These are phyloP conservation scores for Gallinago media DNA, from an alignment of 2,113 vertebrate species.

Conservation along the genomic window DNA sequence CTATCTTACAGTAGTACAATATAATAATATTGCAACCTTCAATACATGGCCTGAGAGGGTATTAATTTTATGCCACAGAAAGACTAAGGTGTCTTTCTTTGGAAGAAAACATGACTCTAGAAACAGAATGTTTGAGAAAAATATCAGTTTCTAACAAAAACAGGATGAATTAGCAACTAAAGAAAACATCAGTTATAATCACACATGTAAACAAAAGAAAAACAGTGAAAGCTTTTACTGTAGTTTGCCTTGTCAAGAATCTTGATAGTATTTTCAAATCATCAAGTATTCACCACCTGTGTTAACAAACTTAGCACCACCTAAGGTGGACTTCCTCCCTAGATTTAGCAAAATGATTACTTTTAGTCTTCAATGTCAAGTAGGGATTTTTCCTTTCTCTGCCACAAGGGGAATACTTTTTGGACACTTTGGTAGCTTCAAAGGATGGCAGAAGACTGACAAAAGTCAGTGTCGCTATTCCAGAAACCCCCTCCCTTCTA, in stretches of 20 bases:
- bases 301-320: neutral
- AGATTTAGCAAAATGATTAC: neutral
- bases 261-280: neutral
- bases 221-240: neutral
- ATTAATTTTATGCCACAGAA: neutral
- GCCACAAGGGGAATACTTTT: neutral
- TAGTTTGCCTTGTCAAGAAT: neutral
- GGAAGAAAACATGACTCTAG: neutral
- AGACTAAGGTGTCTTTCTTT: neutral
- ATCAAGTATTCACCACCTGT: neutral
- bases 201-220: neutral
- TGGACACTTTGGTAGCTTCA: neutral
- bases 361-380: neutral
- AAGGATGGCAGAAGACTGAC: neutral
- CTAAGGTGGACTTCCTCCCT: neutral
- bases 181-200: neutral
- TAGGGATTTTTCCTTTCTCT: neutral
- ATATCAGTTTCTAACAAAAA: neutral
- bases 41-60: neutral
- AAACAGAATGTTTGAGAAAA: neutral
- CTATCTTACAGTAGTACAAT: neutral
- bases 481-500: neutral
- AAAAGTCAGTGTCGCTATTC: neutral
- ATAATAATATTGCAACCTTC: neutral
- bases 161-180: neutral